Conservation (phyloP, 2,888 invertebrate species). For the Apotomis betuletana region DNA sequence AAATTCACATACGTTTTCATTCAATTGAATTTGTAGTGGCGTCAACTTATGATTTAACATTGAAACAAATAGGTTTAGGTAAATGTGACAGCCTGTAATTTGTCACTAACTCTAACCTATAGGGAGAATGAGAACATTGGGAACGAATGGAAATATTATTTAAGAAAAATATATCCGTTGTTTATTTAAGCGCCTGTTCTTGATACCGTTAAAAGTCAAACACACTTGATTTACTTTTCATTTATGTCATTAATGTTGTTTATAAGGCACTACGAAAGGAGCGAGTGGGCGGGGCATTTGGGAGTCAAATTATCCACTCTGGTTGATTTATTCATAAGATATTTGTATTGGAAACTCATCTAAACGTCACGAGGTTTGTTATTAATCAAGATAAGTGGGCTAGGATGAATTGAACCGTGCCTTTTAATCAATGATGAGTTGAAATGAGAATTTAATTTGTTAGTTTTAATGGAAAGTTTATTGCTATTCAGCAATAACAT, state of each 20-base stretch:
- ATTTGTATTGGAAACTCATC: slow-evolving; percentile 27
- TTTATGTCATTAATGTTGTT: slow-evolving; percentile 7
- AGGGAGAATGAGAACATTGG: no score
- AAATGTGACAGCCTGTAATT: no score
- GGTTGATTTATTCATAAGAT: slow-evolving; percentile 38
- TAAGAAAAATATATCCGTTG: no score
- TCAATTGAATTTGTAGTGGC: no score
- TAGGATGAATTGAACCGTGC: slow-evolving; percentile 19
- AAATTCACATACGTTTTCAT: no score
- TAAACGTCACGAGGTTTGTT: slow-evolving; percentile 10
- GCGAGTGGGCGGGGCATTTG: slow-evolving; percentile 28
- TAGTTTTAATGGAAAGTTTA: background rate
- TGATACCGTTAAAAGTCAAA: background rate
- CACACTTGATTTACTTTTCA: background rate
- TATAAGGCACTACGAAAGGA: slow-evolving; percentile 8
- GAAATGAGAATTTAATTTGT: slow-evolving; percentile 13
- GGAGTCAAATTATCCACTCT: slow-evolving; percentile 24
- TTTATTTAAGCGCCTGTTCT: no score
- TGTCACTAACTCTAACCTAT: no score
- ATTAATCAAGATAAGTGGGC: slow-evolving; percentile 23
- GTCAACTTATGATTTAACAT: no score
- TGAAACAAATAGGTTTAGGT: no score
- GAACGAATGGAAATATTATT: no score
- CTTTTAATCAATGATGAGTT: slow-evolving; percentile 13
- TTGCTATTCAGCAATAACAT: no score